Percentiles rank a stretch among this genome's conserved stretches.
These are phyloP conservation scores for Rhadina sibilatrix DNA, from an alignment of 2,113 vertebrate species.

Conservation along the genomic window DNA sequence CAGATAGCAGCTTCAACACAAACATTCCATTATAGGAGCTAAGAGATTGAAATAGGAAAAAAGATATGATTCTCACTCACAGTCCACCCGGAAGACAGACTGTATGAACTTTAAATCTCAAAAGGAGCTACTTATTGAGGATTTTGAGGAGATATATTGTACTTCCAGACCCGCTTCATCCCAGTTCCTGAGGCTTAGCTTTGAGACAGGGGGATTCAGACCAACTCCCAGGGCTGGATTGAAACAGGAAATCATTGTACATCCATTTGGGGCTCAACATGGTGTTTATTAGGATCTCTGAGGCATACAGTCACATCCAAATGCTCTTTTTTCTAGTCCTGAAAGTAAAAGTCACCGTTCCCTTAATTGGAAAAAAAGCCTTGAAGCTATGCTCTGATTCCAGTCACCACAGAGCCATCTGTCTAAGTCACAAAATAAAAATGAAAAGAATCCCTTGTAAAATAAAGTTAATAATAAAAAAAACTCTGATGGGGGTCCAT, in stretches of 20 bases:
- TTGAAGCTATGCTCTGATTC: not conserved
- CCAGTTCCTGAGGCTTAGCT: not conserved
- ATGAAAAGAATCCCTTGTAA: not conserved
- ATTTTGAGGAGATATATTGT: not conserved
- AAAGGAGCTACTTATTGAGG: not conserved
- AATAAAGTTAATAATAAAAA: not conserved
- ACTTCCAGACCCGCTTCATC: not conserved
- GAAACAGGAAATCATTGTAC: not conserved
- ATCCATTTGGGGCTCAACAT: not conserved
- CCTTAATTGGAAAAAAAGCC: not conserved
- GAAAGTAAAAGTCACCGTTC: not conserved
- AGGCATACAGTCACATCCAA: not conserved
- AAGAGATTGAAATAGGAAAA: not conserved
- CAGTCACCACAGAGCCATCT: not conserved
- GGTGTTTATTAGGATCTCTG: not conserved
- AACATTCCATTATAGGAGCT: not conserved
- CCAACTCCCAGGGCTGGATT: not conserved
- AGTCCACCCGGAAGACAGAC: not conserved
- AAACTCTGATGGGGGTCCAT: accelerated
- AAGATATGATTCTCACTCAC: not conserved
- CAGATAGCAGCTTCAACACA: not conserved
- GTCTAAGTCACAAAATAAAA: not conserved
- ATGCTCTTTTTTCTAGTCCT: not conserved
- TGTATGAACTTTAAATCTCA: not conserved
- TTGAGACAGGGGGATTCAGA: not conserved